A percentile compares a stretch with the other conserved stretches of the same genome.
These are phyloP conservation scores for Acleris sparsana DNA, from an alignment of 2,888 invertebrate genomes.

Conservation along the genomic window DNA sequence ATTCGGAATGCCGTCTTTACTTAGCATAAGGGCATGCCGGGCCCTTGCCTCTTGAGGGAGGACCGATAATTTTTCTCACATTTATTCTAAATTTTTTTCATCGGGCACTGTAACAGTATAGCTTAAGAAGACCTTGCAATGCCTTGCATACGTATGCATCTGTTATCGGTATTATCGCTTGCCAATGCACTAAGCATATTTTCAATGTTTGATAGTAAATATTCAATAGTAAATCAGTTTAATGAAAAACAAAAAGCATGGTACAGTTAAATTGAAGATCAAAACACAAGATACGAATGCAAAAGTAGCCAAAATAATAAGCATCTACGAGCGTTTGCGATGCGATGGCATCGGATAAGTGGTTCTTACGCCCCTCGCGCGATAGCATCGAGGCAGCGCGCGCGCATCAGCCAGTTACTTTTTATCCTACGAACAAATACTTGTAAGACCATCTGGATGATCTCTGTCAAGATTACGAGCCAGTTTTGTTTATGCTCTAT, in stretches of 20 bases:
- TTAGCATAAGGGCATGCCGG: too few relatives aligned
- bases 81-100: too few relatives aligned
- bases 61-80: too few relatives aligned
- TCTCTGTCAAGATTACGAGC: constrained; percentile 55
- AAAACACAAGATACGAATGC: constrained; percentile 61
- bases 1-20: too few relatives aligned
- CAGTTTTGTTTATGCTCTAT: constrained; percentile 58
- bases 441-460: constrained; percentile 63
- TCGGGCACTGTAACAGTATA: too few relatives aligned
- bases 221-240: too few relatives aligned
- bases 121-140: too few relatives aligned
- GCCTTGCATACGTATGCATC: too few relatives aligned
- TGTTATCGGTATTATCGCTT: too few relatives aligned
- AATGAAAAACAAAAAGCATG: too few relatives aligned
- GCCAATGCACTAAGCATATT: neutral
- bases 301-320: constrained; percentile 77
- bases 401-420: constrained; percentile 53
- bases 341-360: constrained; percentile 76
- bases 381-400: constrained; percentile 69
- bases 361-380: constrained; percentile 77
- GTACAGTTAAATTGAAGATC: constrained; percentile 40
- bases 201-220: too few relatives aligned
- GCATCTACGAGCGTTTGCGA: constrained; percentile 51
- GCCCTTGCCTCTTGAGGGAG: too few relatives aligned
- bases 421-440: constrained; percentile 57